Base-by-base conservation (phyloP, 2,797 vertebrate genomes). In the Neostethus bicornis region DNA sequence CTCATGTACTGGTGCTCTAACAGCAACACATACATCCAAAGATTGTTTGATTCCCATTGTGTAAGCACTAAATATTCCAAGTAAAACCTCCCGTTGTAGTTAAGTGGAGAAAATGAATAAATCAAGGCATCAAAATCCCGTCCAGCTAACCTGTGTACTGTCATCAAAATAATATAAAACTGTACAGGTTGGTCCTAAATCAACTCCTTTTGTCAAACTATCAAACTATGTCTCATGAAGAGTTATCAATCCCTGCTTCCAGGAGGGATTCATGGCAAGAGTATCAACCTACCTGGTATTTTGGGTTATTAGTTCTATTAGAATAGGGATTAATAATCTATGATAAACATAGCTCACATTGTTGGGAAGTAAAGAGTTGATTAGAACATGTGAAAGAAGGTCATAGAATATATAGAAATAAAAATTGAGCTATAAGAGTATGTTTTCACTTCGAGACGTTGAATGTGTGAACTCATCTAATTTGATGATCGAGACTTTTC, bases 1-100 rank as follows among this genome's bases (percentile, higher is more conserved):
- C 65, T 68, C 66, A n/a, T 51, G 49, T 12, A 10, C 69, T 60
- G 66, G 62, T 73, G 68, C 69, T 70, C 82, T 84, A 68, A 57
- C 48, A 49, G 54, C 48, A 59, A 72, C 52, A n/a, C 54, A 45
- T 50, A 48, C 1, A 68, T 78, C 61, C 47, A 71, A 51, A 62
- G 47, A 45, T 38, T 57, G 48, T 61, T 35, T 57, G 24, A 17
- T 29, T 16, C 50, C 57, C 25, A 26, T 8, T 50, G 57, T 52
- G 38, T 7, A 35, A 35, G 37, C 39, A 59, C 34, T 44, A 48
- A 57, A 51, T 19, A 35, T 10, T 32, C 4, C 24, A 35, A 21
- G 21, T 4, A 62, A 34, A 60, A 54, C n/a, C 52, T 37, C 45
- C 68, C n/a, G 19, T 26, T 21, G 19, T n/a, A 20, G 43, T 55